A percentile compares a stretch with the other conserved stretches of the same genome.
These are phyloP conservation scores for Subacronicta megacephala DNA, from an alignment of 2,888 invertebrate genomes.

Conservation along the genomic window DNA sequence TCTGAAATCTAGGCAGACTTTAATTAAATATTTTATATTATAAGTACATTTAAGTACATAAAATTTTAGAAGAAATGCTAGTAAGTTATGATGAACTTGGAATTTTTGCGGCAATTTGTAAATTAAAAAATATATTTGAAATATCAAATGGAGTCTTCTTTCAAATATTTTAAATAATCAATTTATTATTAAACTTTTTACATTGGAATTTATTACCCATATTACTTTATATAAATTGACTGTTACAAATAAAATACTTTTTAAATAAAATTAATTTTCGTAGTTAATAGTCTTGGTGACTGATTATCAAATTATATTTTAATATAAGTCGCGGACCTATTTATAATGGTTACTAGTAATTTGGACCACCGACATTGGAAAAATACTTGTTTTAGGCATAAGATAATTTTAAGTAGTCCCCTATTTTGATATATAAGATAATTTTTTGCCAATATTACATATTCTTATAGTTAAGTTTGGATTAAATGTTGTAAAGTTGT, in stretches of 20 bases:
- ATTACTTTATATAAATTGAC: conserved; percentile 35
- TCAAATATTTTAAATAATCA: too few species aligned
- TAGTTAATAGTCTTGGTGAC: conserved; percentile 39
- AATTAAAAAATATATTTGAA: too few species aligned
- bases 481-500: conserved; percentile 37
- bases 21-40: neutral
- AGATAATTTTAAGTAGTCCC: conserved; percentile 12
- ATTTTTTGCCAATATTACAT: conserved; percentile 42
- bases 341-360: conserved; percentile 55
- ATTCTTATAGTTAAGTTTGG: conserved; percentile 28
- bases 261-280: conserved; percentile 23
- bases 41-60: conserved; percentile 4
- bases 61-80: conserved; percentile 1
- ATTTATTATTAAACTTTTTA: too few species aligned
- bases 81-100: neutral
- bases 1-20: neutral
- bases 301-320: conserved; percentile 34
- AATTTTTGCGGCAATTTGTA: too few species aligned
- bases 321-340: conserved; percentile 29
- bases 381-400: conserved; percentile 45
- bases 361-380: conserved; percentile 70
- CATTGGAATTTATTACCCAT: conserved; percentile 1
- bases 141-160: too few species aligned
- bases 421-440: conserved; percentile 24
- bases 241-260: conserved; percentile 34